These are phyloP conservation scores for Athene cunicularia DNA, from an alignment of 2,113 vertebrate species.

Conservation along the genomic window DNA sequence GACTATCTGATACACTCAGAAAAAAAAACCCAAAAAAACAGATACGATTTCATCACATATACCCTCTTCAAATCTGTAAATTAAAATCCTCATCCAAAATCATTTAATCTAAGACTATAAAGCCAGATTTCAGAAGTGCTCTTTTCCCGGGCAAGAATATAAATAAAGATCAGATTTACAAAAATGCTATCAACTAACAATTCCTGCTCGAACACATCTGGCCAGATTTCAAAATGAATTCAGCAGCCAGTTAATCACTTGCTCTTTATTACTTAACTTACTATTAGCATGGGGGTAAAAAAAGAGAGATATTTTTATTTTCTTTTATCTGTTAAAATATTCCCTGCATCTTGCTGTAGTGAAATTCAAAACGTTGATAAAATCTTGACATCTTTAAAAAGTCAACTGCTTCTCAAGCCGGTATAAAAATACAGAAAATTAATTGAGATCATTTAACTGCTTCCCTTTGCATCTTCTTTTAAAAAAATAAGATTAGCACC, in stretches of 20 bases:
- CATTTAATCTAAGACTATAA: neutral
- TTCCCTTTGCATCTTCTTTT: neutral
- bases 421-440: neutral
- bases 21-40: neutral
- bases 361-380: neutral
- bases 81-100: neutral
- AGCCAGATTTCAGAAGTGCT: conserved; percentile 47
- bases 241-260: conserved; percentile 47
- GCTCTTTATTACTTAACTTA: conserved; percentile 37
- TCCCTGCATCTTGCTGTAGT: neutral
- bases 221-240: conserved; percentile 22
- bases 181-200: conserved; percentile 10
- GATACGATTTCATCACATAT: neutral
- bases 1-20: neutral
- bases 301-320: conserved; percentile 45
- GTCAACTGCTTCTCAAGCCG: neutral
- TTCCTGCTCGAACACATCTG: conserved; percentile 37
- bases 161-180: conserved; percentile 39
- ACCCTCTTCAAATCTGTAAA: neutral
- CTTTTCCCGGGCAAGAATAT: neutral
- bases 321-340: conserved; percentile 33
- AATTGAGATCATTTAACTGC: neutral
- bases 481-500: neutral
- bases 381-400: neutral
- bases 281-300: neutral